Percentiles rank a stretch among this genome's conserved stretches.
phyloP scores from a whole-genome alignment of 2,888 invertebrate genomes.

The Nymphalis urticae region DNA sequence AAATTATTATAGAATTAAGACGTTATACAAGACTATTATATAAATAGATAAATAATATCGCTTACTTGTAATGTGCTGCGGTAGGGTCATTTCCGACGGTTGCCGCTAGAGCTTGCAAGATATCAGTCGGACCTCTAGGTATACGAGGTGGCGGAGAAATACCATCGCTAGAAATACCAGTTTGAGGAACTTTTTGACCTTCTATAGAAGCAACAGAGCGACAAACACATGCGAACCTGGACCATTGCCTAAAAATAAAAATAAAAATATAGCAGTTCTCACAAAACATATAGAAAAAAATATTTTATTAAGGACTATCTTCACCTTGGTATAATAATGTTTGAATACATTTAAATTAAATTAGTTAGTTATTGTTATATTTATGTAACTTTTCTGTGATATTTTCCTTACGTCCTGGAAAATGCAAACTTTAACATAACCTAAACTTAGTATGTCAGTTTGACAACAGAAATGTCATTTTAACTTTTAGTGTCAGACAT shows the following conservation, averaged over 20 bases:
- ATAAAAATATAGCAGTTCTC: conserved; percentile 5
- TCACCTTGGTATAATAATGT: conserved; percentile 55
- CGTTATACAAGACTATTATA: neutral
- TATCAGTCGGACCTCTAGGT: conserved; percentile 89
- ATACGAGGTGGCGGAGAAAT: conserved; percentile 85
- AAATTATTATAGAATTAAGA: conserved; percentile 28
- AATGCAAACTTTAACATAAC: conserved; percentile 16
- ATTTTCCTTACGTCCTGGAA: neutral
- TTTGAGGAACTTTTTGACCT: conserved; percentile 66
- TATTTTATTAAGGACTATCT: conserved; percentile 16
- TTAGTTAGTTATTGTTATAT: neutral
- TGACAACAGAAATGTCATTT: neutral
- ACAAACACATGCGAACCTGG: conserved; percentile 60
- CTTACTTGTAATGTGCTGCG: conserved; percentile 90
- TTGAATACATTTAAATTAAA: conserved; percentile 55
- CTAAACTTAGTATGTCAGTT: neutral
- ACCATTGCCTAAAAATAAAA: conserved; percentile 60
- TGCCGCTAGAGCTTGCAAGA: conserved; percentile 88
- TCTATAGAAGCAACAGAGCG: conserved; percentile 63
- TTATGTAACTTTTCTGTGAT: neutral
- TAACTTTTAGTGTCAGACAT: neutral
- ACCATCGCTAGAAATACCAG: conserved; percentile 61
- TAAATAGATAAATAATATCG: neutral
- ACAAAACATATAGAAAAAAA: neutral
- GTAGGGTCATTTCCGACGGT: conserved; percentile 91